These are phyloP conservation scores for Novumbra hubbsi DNA, from an alignment of 2,797 vertebrate genomes.

Conservation along the genomic window DNA sequence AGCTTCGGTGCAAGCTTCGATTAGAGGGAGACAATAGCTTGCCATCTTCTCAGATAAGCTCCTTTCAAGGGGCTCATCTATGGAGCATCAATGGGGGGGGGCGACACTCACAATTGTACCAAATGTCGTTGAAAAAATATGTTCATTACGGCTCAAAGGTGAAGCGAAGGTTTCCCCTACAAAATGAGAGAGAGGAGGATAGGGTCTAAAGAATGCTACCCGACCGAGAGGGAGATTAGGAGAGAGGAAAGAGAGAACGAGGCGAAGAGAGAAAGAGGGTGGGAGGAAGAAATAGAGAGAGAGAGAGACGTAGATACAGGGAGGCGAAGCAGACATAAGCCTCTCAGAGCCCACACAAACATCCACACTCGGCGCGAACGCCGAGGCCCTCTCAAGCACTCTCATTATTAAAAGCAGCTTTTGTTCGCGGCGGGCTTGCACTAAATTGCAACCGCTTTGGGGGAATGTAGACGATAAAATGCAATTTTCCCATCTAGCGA, in stretches of 20 bases:
- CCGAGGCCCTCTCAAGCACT: conserved; percentile 18
- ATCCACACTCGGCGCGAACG: conserved; percentile 13
- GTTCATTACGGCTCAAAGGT: not conserved
- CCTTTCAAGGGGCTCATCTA: conserved; percentile 53
- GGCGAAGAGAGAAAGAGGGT: not conserved
- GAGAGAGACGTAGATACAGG: conserved; percentile 2
- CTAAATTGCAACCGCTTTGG: conserved; percentile 51
- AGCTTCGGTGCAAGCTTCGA: not conserved
- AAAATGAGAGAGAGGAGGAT: not conserved
- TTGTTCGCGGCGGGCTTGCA: conserved; percentile 30
- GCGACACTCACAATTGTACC: conserved; percentile 81
- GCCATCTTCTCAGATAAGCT: conserved; percentile 37
- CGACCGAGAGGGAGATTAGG: not conserved
- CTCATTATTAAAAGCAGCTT: conserved; percentile 46
- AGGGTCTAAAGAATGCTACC: not conserved
- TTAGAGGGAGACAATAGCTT: conserved; percentile 7
- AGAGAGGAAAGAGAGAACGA: not conserved
- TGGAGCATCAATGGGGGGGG: conserved; percentile 65
- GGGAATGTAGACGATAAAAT: conserved; percentile 80
- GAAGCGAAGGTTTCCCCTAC: conserved; percentile 4
- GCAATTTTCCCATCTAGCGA: conserved; percentile 62
- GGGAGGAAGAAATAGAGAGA: not conserved
- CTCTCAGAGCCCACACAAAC: conserved; percentile 5
- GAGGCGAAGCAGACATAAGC: not conserved
- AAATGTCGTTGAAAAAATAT: conserved; percentile 18